Evolutionary conservation across 2,113 vertebrate genomes (phyloP), one percentile per base, ranked within the genome.

Genomic region (Rhinogobius similis): DNA sequence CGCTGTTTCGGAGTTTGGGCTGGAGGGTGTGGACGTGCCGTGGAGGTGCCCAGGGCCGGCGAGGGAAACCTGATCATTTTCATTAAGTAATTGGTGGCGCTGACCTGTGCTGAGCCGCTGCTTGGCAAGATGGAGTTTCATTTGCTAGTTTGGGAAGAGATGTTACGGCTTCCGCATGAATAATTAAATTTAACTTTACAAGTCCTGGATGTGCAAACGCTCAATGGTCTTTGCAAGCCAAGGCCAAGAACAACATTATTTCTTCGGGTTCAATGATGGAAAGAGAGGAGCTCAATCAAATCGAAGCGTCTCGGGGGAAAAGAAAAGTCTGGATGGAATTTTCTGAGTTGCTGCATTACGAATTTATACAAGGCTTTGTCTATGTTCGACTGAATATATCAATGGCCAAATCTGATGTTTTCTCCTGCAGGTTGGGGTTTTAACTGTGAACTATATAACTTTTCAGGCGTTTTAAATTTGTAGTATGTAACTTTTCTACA

Each of bases 1-100:
- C 14, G 73, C 73, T 72, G 81, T 79, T 85, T 32, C 67, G 62
- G 41, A 84, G 23, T n/a, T n/a, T 26, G 21, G 52, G 52, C 14
- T 50, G 52, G 52, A 24, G 23, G 4, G 52, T 12, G 23, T 55
- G 52, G 13, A 55, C 1, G 39, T 41, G 77, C 23, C 1, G 52
- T 53, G 32, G 26, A 41, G 66, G 36, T 27, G 65, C 84, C 84
- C 85, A 73, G 78, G 27, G 73, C 55, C 8, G 21, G 72, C 83
- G 76, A 76, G 68, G 82, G 89, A 90, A 92, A 91, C 90, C 86
- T 82, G 88, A 92, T 90, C 85, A 83, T 86, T 90, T 90, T 91
- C 88, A 92, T 91, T 89, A 90, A 89, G 88, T 90, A 91, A 92
- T 90, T 90, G 88, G 81, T 87, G 50, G 68, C 69, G 59, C 73